Percentiles rank a stretch among this genome's conserved stretches.
Evolutionary conservation across 2,113 vertebrate genomes (phyloP).

Genomic region (Lepidothrix coronata): DNA sequence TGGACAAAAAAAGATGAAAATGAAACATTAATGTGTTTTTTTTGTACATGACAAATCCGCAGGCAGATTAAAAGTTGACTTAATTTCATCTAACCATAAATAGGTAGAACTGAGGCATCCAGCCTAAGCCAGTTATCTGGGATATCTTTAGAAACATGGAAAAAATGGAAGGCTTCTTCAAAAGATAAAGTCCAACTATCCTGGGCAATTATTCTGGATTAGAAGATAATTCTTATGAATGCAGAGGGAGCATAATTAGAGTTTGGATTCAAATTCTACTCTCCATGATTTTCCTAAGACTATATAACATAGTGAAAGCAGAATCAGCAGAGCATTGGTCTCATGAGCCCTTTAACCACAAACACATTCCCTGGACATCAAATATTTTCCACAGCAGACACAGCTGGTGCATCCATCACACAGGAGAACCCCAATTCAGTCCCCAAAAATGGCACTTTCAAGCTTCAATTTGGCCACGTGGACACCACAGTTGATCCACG

Average conservation of each 20-base stretch:
- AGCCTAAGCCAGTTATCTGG: neutral
- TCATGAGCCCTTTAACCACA: neutral
- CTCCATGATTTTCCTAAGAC: neutral
- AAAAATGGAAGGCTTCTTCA: neutral
- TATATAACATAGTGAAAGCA: neutral
- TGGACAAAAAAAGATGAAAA: neutral
- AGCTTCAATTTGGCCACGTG: neutral
- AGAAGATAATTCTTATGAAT: neutral
- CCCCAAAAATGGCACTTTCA: neutral
- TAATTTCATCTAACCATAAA: neutral
- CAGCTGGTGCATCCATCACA: neutral
- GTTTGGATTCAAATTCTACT: neutral
- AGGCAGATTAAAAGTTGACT: neutral
- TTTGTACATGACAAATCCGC: neutral
- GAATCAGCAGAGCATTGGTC: neutral
- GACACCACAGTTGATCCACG: neutral
- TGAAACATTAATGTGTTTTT: neutral
- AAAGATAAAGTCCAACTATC: rapidly evolving
- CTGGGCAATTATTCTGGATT: rapidly evolving
- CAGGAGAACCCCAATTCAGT: neutral
- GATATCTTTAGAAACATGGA: neutral
- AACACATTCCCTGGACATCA: neutral
- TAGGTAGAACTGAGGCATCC: neutral
- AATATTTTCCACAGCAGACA: neutral
- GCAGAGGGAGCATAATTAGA: neutral